A percentile compares a stretch with the other conserved stretches of the same genome.
Evolutionary conservation across 2,888 invertebrate genomes (phyloP).

Genomic region (Agrochola lota): DNA sequence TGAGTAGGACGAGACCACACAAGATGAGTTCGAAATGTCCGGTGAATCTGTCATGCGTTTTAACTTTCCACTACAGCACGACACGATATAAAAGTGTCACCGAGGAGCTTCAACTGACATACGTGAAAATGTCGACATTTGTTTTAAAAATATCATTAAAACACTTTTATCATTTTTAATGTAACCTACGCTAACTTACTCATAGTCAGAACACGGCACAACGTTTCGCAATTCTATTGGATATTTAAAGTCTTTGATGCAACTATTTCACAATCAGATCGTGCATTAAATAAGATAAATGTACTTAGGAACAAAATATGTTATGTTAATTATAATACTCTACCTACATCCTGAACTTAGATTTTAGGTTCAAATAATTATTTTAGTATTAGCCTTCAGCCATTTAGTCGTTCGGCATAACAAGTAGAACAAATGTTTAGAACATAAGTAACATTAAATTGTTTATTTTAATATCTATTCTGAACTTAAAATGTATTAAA

Average conservation of each 20-base stretch:
- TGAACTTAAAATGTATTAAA: not conserved
- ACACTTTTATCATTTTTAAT: not conserved
- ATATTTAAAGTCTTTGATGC: not conserved
- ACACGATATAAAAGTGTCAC: constrained; percentile 51
- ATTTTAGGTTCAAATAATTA: too few relatives aligned
- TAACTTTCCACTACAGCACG: constrained; percentile 65
- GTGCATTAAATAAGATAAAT: not conserved
- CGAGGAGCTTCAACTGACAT: not conserved
- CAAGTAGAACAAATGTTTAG: not conserved
- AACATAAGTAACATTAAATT: not conserved
- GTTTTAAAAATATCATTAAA: not conserved
- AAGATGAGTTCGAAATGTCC: constrained; percentile 72
- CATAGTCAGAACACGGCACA: not conserved
- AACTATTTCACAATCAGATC: not conserved
- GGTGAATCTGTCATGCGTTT: constrained; percentile 67
- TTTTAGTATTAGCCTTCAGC: not conserved
- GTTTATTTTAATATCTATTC: not conserved
- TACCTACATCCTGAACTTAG: not conserved
- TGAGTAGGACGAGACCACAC: constrained; percentile 82
- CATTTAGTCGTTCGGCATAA: not conserved
- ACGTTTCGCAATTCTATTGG: not conserved
- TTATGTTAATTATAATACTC: not conserved
- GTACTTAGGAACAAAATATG: not conserved
- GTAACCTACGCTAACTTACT: too few relatives aligned
- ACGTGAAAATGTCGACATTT: not conserved